Evolutionary conservation across 1,140 invertebrate species (phyloP), one percentile per base, ranked within the genome.

Genomic region (Globodera ellingtonae): DNA sequence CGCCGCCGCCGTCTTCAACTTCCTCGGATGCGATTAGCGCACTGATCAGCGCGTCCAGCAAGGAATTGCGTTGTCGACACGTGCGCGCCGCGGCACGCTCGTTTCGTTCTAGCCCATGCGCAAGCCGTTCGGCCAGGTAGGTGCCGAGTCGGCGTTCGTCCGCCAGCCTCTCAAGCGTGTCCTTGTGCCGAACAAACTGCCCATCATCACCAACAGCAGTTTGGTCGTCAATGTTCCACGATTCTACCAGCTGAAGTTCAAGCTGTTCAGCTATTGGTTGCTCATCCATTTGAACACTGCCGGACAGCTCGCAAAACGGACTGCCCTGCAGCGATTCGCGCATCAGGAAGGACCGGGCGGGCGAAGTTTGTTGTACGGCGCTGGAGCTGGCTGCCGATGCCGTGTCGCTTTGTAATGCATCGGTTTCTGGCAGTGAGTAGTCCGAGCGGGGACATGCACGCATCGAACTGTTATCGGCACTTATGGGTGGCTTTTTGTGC

Each of bases 21-120:
- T 70, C 66, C 18, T 44, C 62, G 8, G 50, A 44, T 48, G 35
- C 15, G 21, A 47, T 82, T 24, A 82, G 48, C 13, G 81, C 82
- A 46, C 62, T 46, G 59, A 82, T 83, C 56, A 82, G 21, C 10
- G 72, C 18, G 69, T 82, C 82, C 21, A 82, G 48, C 46, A 82
- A 56, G 18, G 48, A 66, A 35, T 44, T 82, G 62, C 81, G 66
- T 50, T 82, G 81, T 52, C 70, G 56, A 21, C 65, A 62, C 8
- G 79, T 81, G 15, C 59, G 71, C 15, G 59, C 52, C 71, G 44
- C 59, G 24, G 24, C 21, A 15, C 70, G 35, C 73, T 82, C 66
- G 44, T 52, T 52, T 18, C 66, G 69, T n/a, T 84, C 82, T 21
- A 71, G 50, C 35, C 24, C 65, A 52, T 50, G 18, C 13, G 59